Conservation (phyloP, 2,888 invertebrate genomes). For the Stegophylla sp. region DNA sequence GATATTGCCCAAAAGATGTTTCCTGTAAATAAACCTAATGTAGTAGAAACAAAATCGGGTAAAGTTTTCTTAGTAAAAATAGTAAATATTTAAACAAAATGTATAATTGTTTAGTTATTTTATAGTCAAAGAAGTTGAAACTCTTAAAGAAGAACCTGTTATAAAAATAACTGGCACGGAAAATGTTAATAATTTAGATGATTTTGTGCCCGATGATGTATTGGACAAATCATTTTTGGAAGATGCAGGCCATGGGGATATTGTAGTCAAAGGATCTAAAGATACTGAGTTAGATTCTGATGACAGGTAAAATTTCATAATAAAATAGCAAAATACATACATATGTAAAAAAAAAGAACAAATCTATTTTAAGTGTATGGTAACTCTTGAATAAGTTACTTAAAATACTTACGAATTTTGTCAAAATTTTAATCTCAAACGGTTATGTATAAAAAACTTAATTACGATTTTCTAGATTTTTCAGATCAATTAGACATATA, state of each 20-base stretch:
- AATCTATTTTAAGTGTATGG: too few species aligned
- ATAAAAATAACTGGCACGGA: neutral
- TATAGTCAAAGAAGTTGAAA: constrained; percentile 7
- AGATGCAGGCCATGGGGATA: constrained; percentile 68
- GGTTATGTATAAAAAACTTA: too few species aligned
- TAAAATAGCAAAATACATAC: too few species aligned
- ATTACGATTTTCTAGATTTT: too few species aligned
- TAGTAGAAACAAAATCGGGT: constrained; percentile 20
- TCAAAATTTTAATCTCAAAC: too few species aligned
- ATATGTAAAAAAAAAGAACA: too few species aligned
- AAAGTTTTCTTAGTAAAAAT: neutral
- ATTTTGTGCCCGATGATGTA: constrained; percentile 76
- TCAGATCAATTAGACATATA: too few species aligned
- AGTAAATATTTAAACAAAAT: neutral
- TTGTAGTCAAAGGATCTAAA: constrained; percentile 39
- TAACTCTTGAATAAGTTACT: too few species aligned
- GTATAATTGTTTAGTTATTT: neutral
- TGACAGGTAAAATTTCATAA: constrained; percentile 67
- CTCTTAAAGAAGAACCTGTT: constrained; percentile 14
- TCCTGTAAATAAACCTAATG: constrained; percentile 37
- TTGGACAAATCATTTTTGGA: constrained; percentile 79
- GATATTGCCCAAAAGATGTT: constrained; percentile 54
- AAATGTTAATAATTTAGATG: constrained; percentile 69
- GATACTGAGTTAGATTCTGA: constrained; percentile 66
- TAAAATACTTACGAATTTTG: too few species aligned